These are phyloP conservation scores for Hydra vulgaris DNA, from an alignment of 30 jellyfish, hydroid and myxozoan species.

Conservation along the genomic window DNA sequence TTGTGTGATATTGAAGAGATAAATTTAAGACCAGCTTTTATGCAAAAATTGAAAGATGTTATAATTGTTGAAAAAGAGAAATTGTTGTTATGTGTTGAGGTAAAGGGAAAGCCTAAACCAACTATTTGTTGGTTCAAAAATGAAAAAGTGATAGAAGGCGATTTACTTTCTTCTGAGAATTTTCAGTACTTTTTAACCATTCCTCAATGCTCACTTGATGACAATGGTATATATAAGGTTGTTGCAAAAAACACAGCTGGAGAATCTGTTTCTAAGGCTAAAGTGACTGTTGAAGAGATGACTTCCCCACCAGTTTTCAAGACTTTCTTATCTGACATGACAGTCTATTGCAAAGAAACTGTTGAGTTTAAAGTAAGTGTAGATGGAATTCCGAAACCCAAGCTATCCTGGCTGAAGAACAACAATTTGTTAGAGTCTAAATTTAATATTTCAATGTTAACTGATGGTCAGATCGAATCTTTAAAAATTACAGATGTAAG, in stretches of 20 bases:
- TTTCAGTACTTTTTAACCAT: background rate
- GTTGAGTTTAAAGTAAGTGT: slow-evolving; percentile 39
- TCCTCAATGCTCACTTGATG: slow-evolving; percentile 24
- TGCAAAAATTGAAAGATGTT: slow-evolving; percentile 36
- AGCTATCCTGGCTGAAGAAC: slow-evolving; percentile 65
- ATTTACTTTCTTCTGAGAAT: slow-evolving; percentile 7
- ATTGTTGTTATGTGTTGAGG: slow-evolving; percentile 36
- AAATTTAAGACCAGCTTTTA: slow-evolving; percentile 44
- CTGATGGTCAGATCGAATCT: slow-evolving; percentile 19
- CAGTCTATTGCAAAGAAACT: slow-evolving; percentile 36
- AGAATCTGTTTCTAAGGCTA: slow-evolving; percentile 51
- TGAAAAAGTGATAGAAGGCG: slow-evolving; percentile 22
- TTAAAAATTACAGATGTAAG: slow-evolving; percentile 38
- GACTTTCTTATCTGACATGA: slow-evolving; percentile 25
- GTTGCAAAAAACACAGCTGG: slow-evolving; percentile 72
- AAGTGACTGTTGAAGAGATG: slow-evolving; percentile 40
- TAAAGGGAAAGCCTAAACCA: slow-evolving; percentile 77
- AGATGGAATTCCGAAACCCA: slow-evolving; percentile 79
- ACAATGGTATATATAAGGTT: slow-evolving; percentile 50
- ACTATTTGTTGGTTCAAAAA: slow-evolving; percentile 66
- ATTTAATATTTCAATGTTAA: background rate
- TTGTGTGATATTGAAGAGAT: slow-evolving; percentile 63
- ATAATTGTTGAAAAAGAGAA: slow-evolving; percentile 39
- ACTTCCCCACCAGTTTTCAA: slow-evolving; percentile 49
- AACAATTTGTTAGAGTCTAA: slow-evolving; percentile 31